A percentile compares a stretch with the other conserved stretches of the same genome.
phyloP scores from a whole-genome alignment of 2,888 invertebrate genomes.

The Plebejus melissa region DNA sequence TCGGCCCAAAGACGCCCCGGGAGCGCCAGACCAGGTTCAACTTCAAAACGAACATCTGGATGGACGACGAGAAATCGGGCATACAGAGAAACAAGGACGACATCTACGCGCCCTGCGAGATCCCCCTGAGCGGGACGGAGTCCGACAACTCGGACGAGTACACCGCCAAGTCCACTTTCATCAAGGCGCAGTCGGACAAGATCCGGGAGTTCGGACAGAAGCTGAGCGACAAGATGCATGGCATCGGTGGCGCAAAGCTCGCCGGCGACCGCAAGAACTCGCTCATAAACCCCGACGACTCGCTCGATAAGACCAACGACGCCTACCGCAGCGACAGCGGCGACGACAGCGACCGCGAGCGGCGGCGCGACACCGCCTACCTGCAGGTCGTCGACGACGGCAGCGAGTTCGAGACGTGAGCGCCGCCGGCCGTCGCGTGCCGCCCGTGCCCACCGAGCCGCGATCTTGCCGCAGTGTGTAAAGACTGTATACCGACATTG shows the following conservation, averaged over 20 bases:
- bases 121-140: constrained; percentile 55
- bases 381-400: constrained; percentile 70
- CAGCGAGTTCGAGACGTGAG: constrained; percentile 49
- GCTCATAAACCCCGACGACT: constrained; percentile 43
- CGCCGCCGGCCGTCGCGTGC: not conserved
- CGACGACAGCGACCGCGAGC: constrained; percentile 50
- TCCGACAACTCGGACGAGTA: constrained; percentile 48
- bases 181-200: constrained; percentile 51
- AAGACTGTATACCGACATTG: constrained; percentile 10
- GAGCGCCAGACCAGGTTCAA: constrained; percentile 46
- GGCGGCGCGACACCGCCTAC: constrained; percentile 63
- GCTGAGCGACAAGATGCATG: constrained; percentile 58
- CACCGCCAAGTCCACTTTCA: constrained; percentile 39
- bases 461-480: constrained; percentile 20
- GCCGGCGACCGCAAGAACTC: constrained; percentile 49
- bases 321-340: constrained; percentile 50
- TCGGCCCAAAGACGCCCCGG: constrained; percentile 60
- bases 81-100: constrained; percentile 41
- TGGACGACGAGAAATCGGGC: constrained; percentile 41
- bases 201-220: constrained; percentile 54
- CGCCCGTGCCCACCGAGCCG: constrained; percentile 3
- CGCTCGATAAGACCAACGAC: constrained; percentile 43
- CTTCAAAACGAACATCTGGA: constrained; percentile 48
- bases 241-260: constrained; percentile 48
- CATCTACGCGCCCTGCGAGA: constrained; percentile 64